phyloP scores from a whole-genome alignment of 1,140 invertebrate genomes.

The Pogonomyrmex barbatus region DNA sequence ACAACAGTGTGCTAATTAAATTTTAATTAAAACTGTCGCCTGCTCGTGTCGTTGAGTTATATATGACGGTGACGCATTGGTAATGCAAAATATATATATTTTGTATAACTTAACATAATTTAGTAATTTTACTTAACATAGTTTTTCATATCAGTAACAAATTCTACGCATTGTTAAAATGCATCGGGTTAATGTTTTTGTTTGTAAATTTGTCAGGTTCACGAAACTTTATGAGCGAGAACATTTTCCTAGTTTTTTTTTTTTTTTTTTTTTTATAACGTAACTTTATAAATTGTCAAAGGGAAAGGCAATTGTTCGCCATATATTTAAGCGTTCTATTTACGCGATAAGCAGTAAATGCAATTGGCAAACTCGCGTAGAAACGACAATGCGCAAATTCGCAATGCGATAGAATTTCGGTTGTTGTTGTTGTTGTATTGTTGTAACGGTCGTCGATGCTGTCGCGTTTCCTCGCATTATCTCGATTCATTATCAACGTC shows the following conservation, averaged over 20 bases:
- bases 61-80: constrained; percentile 40
- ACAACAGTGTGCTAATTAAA: constrained; percentile 43
- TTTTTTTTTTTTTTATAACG: too few species aligned
- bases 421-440: too few species aligned
- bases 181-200: neutral
- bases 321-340: constrained; percentile 25
- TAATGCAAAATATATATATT: neutral
- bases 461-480: constrained; percentile 18
- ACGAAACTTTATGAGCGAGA: neutral
- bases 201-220: neutral
- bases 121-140: constrained; percentile 22
- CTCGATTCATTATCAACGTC: constrained; percentile 47
- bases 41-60: constrained; percentile 49
- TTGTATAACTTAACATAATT: neutral
- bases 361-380: constrained; percentile 33
- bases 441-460: neutral
- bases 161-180: neutral
- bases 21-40: constrained; percentile 62
- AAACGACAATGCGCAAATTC: constrained; percentile 40
- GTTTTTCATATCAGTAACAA: neutral
- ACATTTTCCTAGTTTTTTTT: neutral
- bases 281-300: constrained; percentile 8
- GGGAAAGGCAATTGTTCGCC: neutral
- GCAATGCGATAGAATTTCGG: constrained; percentile 34
- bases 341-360: constrained; percentile 40